Conservation (phyloP, 64 coral and sea anemone species). For the Catalaphyllia jardinei region DNA sequence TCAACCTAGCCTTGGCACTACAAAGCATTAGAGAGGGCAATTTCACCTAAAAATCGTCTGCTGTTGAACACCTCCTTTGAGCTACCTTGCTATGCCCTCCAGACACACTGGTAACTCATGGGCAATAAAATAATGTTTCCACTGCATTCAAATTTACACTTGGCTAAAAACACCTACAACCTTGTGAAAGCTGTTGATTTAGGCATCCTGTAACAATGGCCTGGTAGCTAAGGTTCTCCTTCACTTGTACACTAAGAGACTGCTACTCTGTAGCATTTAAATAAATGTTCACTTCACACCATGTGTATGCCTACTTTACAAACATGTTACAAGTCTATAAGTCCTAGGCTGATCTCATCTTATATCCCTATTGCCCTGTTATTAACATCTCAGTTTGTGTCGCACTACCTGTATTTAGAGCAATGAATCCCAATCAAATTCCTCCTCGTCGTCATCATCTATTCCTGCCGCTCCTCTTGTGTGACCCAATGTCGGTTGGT, state of each 20-base stretch:
- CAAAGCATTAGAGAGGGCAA: no score
- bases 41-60: no score
- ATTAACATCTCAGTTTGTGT: not conserved
- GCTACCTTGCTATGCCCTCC: no score
- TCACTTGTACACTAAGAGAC: not conserved
- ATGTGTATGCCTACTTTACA: not conserved
- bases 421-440: slow-evolving; percentile 98
- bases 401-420: slow-evolving; percentile 63
- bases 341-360: not conserved
- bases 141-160: no score
- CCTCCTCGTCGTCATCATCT: slow-evolving; percentile 94
- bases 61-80: no score
- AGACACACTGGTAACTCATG: no score
- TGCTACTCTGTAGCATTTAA: slow-evolving; percentile 24
- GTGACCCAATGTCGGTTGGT: slow-evolving; percentile 23
- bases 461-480: slow-evolving; percentile 28
- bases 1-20: no score
- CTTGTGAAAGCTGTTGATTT: no score
- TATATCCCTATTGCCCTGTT: not conserved
- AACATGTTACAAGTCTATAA: not conserved
- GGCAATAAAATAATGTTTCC: no score
- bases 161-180: no score
- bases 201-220: no score
- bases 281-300: not conserved
- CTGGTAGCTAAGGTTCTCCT: no score